Base-by-base conservation (phyloP, 1,140 invertebrate genomes). In the Drosophila carrolli region DNA sequence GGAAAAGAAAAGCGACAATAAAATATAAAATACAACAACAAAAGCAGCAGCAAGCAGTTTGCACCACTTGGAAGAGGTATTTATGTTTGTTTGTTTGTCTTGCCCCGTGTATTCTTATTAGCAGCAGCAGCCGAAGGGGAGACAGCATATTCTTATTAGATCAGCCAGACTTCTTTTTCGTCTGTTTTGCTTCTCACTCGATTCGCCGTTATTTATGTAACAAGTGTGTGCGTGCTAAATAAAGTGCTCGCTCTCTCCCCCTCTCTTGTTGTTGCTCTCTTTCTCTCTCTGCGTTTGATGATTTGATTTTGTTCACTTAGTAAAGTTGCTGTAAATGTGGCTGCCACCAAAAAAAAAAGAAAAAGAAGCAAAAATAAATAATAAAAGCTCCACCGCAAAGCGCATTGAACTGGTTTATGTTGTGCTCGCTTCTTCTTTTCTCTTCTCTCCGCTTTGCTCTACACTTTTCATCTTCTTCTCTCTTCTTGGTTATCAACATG, bases 171-270 rank as follows among this genome's bases (percentile, higher is more conserved):
- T 82, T 86, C 70, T 78, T 88, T 70, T 88, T 78, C 60, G 62
- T 65, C 63, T 67, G 59, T 78, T 58, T 75, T 88, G 66, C 58
- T 79, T 75, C 70, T 83, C 65, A 84, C 84, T 89, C 80, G 68
- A 78, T 89, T 83, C 77, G 84, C 84, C 84, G 80, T 89, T 88
- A 84, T 89, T 88, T 88, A 88, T 89, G 77, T 88, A 88, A 88
- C 84, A 88, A 89, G 84, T 89, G 84, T 88, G 82, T 85, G 78
- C 70, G 74, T 81, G 72, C 72, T 81, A 83, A 84, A 83, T 83
- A 60, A 83, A 79, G 81, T 81, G 81, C 62, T 61, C 66, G 54
- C 60, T 57, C 57, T 60, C 46, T 48, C 32, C 56, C 8, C 19
- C 23, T 38, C 1, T 59, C 8, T 5, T n/a, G 14, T 27, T 53